Evolutionary conservation across 92 coral and sea anemone species (phyloP).

Genomic region (Bergia puertoricense): DNA sequence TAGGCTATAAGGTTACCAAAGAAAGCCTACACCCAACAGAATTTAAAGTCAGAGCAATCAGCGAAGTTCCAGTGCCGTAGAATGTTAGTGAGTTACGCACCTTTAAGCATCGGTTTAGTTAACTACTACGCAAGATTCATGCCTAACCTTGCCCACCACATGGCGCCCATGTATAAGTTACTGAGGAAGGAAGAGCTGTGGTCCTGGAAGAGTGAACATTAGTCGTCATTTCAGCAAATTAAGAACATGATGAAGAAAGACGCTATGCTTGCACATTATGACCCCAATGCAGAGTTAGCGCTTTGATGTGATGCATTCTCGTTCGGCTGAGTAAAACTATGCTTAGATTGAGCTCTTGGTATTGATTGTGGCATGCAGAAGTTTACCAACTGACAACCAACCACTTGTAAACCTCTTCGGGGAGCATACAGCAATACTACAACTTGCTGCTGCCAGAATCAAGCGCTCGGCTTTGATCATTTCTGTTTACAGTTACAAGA

Average conservation of each 20-base stretch:
- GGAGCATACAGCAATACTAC: constrained; percentile 50
- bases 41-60: constrained; percentile 47
- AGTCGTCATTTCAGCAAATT: constrained; percentile 30
- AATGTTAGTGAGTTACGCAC: constrained; percentile 37
- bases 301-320: constrained; percentile 57
- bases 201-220: constrained; percentile 31
- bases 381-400: constrained; percentile 34
- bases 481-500: constrained; percentile 47
- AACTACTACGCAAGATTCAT: constrained; percentile 32
- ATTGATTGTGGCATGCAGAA: too few species aligned
- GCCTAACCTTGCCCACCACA: constrained; percentile 41
- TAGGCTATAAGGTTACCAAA: constrained; percentile 13
- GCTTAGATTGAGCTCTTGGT: too few species aligned
- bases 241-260: constrained; percentile 29
- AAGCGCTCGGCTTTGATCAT: constrained; percentile 50
- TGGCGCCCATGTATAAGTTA: constrained; percentile 44
- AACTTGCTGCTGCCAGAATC: constrained; percentile 54
- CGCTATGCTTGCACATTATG: constrained; percentile 41
- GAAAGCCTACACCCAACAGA: constrained; percentile 34
- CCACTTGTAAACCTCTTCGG: constrained; percentile 38
- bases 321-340: too few species aligned
- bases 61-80: constrained; percentile 34
- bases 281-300: constrained; percentile 49
- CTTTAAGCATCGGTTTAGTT: constrained; percentile 41
- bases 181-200: constrained; percentile 42